Evolutionary conservation across 2,888 invertebrate genomes (phyloP), one percentile per base, ranked within the genome.

Genomic region (Diogma glabrata): DNA sequence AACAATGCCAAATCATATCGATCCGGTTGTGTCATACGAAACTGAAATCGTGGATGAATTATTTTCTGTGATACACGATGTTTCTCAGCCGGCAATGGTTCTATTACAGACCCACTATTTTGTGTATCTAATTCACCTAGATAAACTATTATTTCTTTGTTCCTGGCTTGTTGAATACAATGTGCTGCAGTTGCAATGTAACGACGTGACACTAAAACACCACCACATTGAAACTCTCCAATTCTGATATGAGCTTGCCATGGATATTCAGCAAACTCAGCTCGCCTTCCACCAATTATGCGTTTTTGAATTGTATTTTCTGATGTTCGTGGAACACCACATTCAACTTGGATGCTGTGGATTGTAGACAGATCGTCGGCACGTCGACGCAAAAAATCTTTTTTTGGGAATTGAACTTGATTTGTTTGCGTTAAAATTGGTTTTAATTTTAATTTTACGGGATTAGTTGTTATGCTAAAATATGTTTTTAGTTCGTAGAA

Each of bases 171-270:
- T 33, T 87, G 82, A 50, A 88, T 84, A 65, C 88, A 89, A 64
- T 89, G 89, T 0, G 87, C 89, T 0, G 87, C 87, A 0, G 87
- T 88, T 1, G 86, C 85, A 3, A 88, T 82, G 61, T 73, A 84
- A 65, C 77, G 76, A 1, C 78, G 75, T 3, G 85, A 86, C 26
- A 88, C 83, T 75, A 88, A 67, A 0, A 87, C 87, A 1, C 88
- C 88, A 2, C 89, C 88, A 60, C 88, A 89, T 61, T 88, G 88
- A 61, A 82, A 88, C 58, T 85, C 82, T 0, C 82, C 79, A 58
- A 88, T 87, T 61, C 88, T 78, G 54, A 89, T 84, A 60, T 88
- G 88, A 0, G 86, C 87, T 64, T 88, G 88, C 88, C 88, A 89
- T 0, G 89, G 88, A 61, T 86, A 85, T 70, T 87, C 87, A 0